Base-by-base conservation (phyloP, 1,140 invertebrate species). In the Chelonus insularis region DNA sequence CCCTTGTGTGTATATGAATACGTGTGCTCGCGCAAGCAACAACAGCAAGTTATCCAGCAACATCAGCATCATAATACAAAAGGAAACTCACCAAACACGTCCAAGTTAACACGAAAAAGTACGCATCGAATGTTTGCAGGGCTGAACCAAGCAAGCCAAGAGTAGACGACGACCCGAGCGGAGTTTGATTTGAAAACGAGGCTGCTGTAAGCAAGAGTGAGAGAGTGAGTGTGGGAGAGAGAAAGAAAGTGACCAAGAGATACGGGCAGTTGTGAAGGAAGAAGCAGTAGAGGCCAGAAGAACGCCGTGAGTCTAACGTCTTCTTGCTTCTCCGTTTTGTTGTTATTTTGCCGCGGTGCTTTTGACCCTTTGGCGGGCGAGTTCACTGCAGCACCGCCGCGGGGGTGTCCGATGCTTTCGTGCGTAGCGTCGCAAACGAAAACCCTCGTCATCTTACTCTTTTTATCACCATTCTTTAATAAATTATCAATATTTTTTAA, bases 261-360 rank as follows among this genome's bases (percentile, higher is more conserved):
- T 29, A 29, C 25, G 25, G 25, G 43, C 14, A 14, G 43, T 45
- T 16, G 43, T 18, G 43, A 45, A 45, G 43, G 43, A 45, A n/a
- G n/a, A n/a, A 45, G 14, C 48, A 34, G 48, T 23, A 45, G 7
- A 23, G 21, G 8, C 11, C 11, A 50, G 12, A 14, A 52, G 50
- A n/a, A 12, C 16, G 25, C 16, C 43, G 11, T 18, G 43, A 41
- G 37, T 12, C 37, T 4, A 45, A 45, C 43, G 43, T 45, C 43
- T 45, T 29, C 25, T 29, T 7, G 25, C 25, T 9, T 4, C 14
- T 21, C 29, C 12, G 57, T 65, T 68, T 68, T 75, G 73, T 75
- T 75, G 72, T 75, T 75, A 75, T 75, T 75, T 75, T 75, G 75
- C 72, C 71, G 69, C 69, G 75, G 75, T 77, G 75, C 70, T 76